Base-by-base conservation (phyloP, 2,797 vertebrate species). In the Danionella dracula region DNA sequence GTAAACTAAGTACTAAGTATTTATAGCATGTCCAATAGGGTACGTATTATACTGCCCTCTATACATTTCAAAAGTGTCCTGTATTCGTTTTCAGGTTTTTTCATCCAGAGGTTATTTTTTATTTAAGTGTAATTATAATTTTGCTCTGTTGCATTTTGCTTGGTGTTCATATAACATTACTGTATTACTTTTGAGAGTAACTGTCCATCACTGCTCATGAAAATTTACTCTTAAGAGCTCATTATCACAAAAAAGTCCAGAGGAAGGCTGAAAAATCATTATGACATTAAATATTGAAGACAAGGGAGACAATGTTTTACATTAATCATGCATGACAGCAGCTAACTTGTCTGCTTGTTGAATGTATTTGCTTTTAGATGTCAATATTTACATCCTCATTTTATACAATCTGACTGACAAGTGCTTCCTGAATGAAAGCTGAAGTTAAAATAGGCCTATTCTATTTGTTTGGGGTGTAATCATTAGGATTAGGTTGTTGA, bases 401-500 rank as follows among this genome's bases (percentile, higher is more conserved):
- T n/a, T n/a, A n/a, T n/a, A 70, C 0, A 2, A 82, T 86, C 84
- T 81, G 58, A 60, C 78, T 80, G 86, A 82, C 88, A 84, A 84
- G 80, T 82, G 3, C 76, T 82, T 78, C 73, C 69, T 57, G 80
- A 83, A 84, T 85, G 84, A 82, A 83, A 71, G 35, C 53, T 75
- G 61, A 83, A 81, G 78, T 83, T 77, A 67, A 87, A 84, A 79
- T 73, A 76, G 75, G 83, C 80, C 85, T 86, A 75, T 90, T 88
- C 79, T 92, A 90, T 92, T 92, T 94, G 89, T 93, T 93, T 93
- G 42, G 92, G 89, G 88, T 90, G 85, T 87, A 80, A 93, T 94
- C 89, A 90, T 92, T 85, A 88, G 90, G 90, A 92, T 93, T 93
- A 92, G 83, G 85, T 82, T 68, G 83, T 82, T 68, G 82, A 85